Evolutionary conservation across 2,888 invertebrate species (phyloP).

Genomic region (Periphyllus acericola): DNA sequence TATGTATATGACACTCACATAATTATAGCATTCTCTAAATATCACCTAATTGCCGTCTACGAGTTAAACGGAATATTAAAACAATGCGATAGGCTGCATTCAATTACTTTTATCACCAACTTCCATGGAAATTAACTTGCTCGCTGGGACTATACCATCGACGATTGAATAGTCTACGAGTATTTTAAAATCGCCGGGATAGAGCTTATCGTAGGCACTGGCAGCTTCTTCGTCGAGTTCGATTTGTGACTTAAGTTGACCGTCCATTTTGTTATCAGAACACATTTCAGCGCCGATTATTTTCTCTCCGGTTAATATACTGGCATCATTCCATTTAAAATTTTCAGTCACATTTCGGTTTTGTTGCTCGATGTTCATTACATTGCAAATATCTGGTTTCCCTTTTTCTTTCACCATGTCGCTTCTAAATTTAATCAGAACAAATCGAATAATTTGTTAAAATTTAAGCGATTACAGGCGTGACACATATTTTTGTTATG

Average conservation of each 20-base stretch:
- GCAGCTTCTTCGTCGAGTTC: conserved; percentile 25
- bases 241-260: conserved; percentile 35
- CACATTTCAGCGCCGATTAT: conserved; percentile 42
- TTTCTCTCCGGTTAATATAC: conserved; percentile 39
- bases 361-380: conserved; percentile 47
- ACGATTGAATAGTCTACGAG: background rate
- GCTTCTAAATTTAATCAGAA: no score
- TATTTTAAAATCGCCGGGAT: conserved; percentile 55
- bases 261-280: conserved; percentile 34
- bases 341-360: conserved; percentile 38
- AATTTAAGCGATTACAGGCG: no score
- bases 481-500: no score
- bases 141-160: background rate
- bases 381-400: background rate
- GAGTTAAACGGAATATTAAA: background rate
- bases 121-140: background rate
- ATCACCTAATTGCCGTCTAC: background rate
- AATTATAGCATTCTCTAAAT: no score
- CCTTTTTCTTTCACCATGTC: background rate
- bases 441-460: no score
- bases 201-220: conserved; percentile 7
- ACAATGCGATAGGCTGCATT: background rate
- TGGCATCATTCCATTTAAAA: conserved; percentile 37
- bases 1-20: no score
- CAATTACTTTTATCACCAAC: conserved; percentile 17